A percentile compares a stretch with the other conserved stretches of the same genome.
Evolutionary conservation across 1,140 invertebrate species (phyloP).

Genomic region (Habropoda laboriosa): DNA sequence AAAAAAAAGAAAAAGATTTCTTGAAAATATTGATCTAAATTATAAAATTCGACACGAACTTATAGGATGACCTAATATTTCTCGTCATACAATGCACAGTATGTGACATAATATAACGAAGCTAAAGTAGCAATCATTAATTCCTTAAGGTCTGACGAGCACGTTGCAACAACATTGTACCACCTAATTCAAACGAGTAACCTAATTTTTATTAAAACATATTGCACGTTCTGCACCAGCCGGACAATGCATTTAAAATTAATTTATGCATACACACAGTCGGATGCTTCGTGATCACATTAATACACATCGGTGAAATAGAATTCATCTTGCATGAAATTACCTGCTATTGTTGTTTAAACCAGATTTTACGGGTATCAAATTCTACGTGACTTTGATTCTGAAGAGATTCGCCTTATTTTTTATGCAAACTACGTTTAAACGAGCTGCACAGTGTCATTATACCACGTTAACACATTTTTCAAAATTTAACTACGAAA

Average conservation of each 20-base stretch:
- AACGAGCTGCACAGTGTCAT: neutral
- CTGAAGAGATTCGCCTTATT: neutral
- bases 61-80: too few species aligned
- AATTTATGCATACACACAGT: neutral
- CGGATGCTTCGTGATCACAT: neutral
- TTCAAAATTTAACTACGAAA: too few species aligned
- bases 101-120: slow-evolving; percentile 23
- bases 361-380: neutral
- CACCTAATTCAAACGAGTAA: too few species aligned
- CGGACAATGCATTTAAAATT: slow-evolving; percentile 3
- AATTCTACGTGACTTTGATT: neutral
- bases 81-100: slow-evolving; percentile 8
- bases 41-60: too few species aligned
- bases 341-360: slow-evolving; percentile 15
- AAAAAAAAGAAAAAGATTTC: too few species aligned
- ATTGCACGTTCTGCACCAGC: neutral
- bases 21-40: too few species aligned
- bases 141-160: too few species aligned
- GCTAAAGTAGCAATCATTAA: slow-evolving; percentile 2
- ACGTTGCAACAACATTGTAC: neutral
- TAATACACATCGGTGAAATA: neutral
- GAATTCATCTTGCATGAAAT: slow-evolving; percentile 3
- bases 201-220: slow-evolving; percentile 3
- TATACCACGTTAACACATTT: too few species aligned
- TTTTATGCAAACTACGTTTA: neutral